Evolutionary conservation across 2,797 vertebrate genomes (phyloP).

Genomic region (Caiman crocodilus): DNA sequence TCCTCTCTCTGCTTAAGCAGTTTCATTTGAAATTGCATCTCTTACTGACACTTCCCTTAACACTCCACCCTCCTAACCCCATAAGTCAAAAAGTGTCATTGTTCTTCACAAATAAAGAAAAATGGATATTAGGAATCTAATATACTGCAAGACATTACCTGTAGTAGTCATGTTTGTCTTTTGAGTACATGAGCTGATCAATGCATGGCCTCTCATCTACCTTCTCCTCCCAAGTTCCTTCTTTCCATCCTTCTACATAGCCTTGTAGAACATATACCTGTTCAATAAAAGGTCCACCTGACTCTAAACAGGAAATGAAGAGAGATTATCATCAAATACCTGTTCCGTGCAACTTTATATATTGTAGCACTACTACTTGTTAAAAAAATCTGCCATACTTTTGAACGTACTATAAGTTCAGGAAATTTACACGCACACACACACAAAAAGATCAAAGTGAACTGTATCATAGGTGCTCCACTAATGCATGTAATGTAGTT

Average conservation of each 20-base stretch:
- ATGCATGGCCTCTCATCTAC: slow-evolving; percentile 91
- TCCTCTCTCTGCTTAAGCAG: neutral
- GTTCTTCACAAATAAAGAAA: neutral
- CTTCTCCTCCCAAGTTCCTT: slow-evolving; percentile 97
- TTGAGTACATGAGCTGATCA: slow-evolving; percentile 90
- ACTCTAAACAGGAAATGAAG: slow-evolving; percentile 82
- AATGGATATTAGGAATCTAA: neutral
- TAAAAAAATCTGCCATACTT: neutral
- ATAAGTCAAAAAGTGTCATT: neutral
- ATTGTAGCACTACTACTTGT: neutral
- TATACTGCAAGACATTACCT: slow-evolving; percentile 81
- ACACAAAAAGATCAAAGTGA: neutral
- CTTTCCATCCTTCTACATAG: slow-evolving; percentile 95
- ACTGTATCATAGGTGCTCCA: neutral
- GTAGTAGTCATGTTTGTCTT: slow-evolving; percentile 93
- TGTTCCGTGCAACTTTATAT: neutral
- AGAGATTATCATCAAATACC: neutral
- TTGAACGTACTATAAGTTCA: neutral
- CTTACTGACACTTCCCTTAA: neutral
- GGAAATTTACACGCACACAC: neutral
- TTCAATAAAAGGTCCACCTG: slow-evolving; percentile 95
- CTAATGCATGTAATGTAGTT: too few relatives aligned
- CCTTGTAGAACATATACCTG: slow-evolving; percentile 93
- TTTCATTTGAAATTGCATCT: neutral
- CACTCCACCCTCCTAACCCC: too few relatives aligned